Evolutionary conservation across 2,797 vertebrate genomes (phyloP), one percentile per base, ranked within the genome.

Genomic region (Catamblyrhynchus diadema): DNA sequence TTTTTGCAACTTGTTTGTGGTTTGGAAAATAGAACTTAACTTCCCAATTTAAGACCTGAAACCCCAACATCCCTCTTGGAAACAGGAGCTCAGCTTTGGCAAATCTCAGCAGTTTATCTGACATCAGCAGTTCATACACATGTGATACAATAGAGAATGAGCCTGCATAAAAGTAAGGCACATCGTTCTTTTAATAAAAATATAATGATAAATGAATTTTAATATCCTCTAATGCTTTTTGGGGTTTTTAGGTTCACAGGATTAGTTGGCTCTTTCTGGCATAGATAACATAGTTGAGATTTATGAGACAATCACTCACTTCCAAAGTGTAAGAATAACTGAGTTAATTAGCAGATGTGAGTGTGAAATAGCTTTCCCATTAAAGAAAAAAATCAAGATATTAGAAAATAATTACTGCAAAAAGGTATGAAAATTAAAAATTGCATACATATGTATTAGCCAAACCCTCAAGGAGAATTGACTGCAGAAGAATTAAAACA

Each of bases 341-440:
- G 81, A 92, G 41, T 92, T 95, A 94, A 97, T 97, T 94, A 96
- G 51, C 61, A 81, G 28, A 60, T 62, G 9, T 72, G 27, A 73
- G 4, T 18, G 22, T 77, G 72, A 93, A 92, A 73, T 35, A 80
- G 24, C 14, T 77, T 69, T 90, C 22, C n/a, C 24, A 59, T 9
- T 57, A 50, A 25, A 30, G 14, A 30, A 64, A 67, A 81, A 84
- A 79, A 75, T 53, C 50, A 87, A 54, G 14, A 47, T 19, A 15
- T 32, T 75, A 51, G 32, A 66, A 73, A 82, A 91, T 28, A 82
- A 77, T 82, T 66, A 25, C 14, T 53, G 20, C 10, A 78, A 71
- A 77, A 81, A 71, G 2, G 10, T 42, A 44, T 28, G 15, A 65
- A 87, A 83, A 80, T 54, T 70, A 62, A 78, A 92, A 67, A 56